Evolutionary conservation across 2,888 invertebrate species (phyloP).

Genomic region (Oxycera nigricornis): DNA sequence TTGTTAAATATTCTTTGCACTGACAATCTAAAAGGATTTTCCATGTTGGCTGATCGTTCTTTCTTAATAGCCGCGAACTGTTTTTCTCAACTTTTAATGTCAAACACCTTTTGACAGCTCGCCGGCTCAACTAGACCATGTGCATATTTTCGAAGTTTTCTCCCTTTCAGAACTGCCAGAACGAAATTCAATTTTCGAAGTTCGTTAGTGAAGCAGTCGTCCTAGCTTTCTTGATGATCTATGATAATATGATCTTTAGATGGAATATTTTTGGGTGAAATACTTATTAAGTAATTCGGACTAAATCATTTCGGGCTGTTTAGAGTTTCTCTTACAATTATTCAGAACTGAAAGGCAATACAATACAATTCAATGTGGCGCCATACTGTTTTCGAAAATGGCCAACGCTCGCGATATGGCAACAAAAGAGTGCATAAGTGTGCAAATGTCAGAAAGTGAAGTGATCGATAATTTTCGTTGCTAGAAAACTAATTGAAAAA

Average conservation of each 20-base stretch:
- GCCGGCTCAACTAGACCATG: not conserved
- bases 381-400: not conserved
- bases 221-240: no score
- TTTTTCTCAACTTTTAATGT: not conserved
- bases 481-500: not conserved
- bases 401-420: not conserved
- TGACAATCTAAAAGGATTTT: slow-evolving; percentile 19
- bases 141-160: no score
- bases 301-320: no score
- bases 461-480: slow-evolving; percentile 7
- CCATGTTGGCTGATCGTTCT: not conserved
- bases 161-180: no score
- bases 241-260: no score
- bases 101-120: not conserved
- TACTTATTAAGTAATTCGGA: no score
- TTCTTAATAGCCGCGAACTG: not conserved
- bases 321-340: no score
- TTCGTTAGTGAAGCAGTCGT: no score
- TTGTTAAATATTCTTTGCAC: slow-evolving; percentile 74
- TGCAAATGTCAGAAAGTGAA: slow-evolving; percentile 3
- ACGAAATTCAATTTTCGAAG: no score
- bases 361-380: no score
- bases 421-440: not conserved
- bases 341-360: no score
- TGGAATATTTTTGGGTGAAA: no score